Evolutionary conservation across 2,113 vertebrate genomes (phyloP), one percentile per base, ranked within the genome.

Genomic region (Greenwoodochromis staneri): DNA sequence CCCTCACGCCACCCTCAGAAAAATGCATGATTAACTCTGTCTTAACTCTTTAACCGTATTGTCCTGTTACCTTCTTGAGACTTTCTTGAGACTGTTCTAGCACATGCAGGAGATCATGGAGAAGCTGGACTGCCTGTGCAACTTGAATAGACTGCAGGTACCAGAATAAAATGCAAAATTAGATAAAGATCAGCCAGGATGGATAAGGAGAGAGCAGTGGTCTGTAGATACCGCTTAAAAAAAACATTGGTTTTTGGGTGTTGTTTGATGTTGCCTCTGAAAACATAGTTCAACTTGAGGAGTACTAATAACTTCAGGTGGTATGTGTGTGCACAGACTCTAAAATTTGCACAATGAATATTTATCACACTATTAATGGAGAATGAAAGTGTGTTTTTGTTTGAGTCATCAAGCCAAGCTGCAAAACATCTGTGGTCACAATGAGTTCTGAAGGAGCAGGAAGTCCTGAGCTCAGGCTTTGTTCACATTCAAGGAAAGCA

Each of bases 371-470:
- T 78, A 78, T 19, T 49, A 29, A 29, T 49, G 24, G 42, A 76
- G 71, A 76, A 76, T 49, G 45, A 78, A 49, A 38, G 42, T 51
- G 81, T 83, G 47, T 61, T 31, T 38, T 71, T 73, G 54, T 24
- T 61, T 14, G 83, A 47, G 53, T 78, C 83, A 57, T 42, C 7
- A 57, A 49, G 80, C 11, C 34, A 80, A 87, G 57, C 31, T 63
- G n/a, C n/a, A 9, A 6, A 85, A 80, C 42, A 21, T 81, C 57
- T 83, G 9, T 63, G 69, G 38, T 29, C 80, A 89, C 81, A 84
- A 80, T 27, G 45, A 24, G 82, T 84, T 82, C 49, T 80, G 80
- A 88, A 85, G 47, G 59, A 82, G 76, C 84, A 91, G 85, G 87
- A 91, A 7, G 29, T 55, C 59, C 71, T 40, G 11, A 38, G 29